These are phyloP conservation scores for Atherix ibis DNA, from an alignment of 2,888 invertebrate species.

Conservation along the genomic window DNA sequence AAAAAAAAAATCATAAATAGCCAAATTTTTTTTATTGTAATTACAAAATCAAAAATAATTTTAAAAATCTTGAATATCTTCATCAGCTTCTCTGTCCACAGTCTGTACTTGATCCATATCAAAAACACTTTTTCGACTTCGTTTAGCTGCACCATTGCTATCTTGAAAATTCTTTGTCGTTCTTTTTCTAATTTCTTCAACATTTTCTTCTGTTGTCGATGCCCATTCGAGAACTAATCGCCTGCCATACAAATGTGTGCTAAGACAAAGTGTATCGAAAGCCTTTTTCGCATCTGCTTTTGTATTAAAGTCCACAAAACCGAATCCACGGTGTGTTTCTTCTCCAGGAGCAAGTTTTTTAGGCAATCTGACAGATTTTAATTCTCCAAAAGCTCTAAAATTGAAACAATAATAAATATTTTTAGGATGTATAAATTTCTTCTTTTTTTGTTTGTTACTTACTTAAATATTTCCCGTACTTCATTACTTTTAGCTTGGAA, in stretches of 20 bases:
- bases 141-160: conserved; percentile 25
- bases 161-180: conserved; percentile 53
- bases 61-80: neutral
- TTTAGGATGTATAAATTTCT: neutral
- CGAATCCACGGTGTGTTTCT: conserved; percentile 80
- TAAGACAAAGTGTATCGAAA: conserved; percentile 81
- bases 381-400: conserved; percentile 74
- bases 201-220: conserved; percentile 54
- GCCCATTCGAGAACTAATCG: conserved; percentile 89
- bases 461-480: conserved; percentile 79
- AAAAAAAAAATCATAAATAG: too few relatives aligned
- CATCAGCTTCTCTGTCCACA: conserved; percentile 1
- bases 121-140: conserved; percentile 34
- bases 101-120: too few relatives aligned
- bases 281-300: conserved; percentile 89
- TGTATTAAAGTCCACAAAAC: conserved; percentile 83
- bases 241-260: conserved; percentile 95
- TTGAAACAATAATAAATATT: conserved; percentile 3
- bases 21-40: too few relatives aligned
- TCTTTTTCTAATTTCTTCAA: conserved; percentile 68
- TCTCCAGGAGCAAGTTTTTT: conserved; percentile 65
- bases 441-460: too few relatives aligned
- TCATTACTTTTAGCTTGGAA: conserved; percentile 83
- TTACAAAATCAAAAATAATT: too few relatives aligned
- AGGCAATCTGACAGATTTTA: conserved; percentile 79